Base-by-base conservation (phyloP, 2,797 vertebrate species). In the Tenualosa thibaudeaui region DNA sequence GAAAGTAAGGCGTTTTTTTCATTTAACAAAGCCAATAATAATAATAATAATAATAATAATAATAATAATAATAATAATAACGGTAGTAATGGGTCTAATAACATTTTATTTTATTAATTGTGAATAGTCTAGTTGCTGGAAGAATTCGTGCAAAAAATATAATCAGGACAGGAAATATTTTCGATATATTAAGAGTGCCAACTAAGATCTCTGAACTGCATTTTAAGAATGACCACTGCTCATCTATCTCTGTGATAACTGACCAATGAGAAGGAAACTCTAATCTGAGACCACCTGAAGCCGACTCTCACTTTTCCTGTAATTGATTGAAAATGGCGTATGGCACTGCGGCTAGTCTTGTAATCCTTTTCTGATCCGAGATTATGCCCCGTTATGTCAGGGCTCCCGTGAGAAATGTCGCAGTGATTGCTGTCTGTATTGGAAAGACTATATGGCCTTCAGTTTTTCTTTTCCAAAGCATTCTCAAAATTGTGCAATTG, bases 1-100 rank as follows among this genome's bases (percentile, higher is more conserved):
- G 91, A 90, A 92, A 92, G 93, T 94, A 92, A 90, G 92, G 92
- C 89, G 92, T 91, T 91, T 94, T 54, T 37, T 54, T 88, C 24
- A 83, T 82, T 71, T 3, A 37, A 37, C 26, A 37, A 71, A 71
- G 13, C 4, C 12, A 71, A 40, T 71, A 71, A 71, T 71, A 37
- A 71, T 71, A 17, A 71, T 17, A 40, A 37, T 71, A 17, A 71
- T 71, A 37, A 68, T 68, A 68, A 68, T 37, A 40, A 71, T 40
- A 71, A 71, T 26, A 65, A 4, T 24, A 65, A 6, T 24, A 65
- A 26, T 24, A 65, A 26, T 24, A 31, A 65, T 24, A 26, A 65
- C 8, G 24, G 24, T 62, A 22, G 9, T 62, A 62, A 60, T 22
- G n/a, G n/a, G 3, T n/a, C 5, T 60, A 60, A 60, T 22, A 54